Conservation (phyloP, 2,888 invertebrate species). For the Euclidia mi region DNA sequence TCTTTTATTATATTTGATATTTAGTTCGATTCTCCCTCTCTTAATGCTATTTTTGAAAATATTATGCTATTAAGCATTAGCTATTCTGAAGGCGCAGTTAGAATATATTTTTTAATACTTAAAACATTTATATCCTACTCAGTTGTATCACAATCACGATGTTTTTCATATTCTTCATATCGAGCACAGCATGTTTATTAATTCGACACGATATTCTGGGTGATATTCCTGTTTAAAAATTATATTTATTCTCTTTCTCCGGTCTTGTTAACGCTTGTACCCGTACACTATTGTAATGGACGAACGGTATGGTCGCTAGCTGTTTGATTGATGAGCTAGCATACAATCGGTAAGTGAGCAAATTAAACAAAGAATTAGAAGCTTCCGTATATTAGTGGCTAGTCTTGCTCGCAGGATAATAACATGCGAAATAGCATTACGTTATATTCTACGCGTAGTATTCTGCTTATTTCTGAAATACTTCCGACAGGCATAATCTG, state of each 20-base stretch:
- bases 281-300: constrained; percentile 82
- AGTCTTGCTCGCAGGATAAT: constrained; percentile 52
- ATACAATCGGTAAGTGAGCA: constrained; percentile 93
- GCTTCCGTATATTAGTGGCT: constrained; percentile 78
- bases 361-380: constrained; percentile 72
- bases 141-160: constrained; percentile 25
- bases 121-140: constrained; percentile 12
- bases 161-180: constrained; percentile 38
- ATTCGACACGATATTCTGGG: constrained; percentile 68
- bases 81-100: background rate
- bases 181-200: constrained; percentile 84
- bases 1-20: background rate
- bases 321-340: constrained; percentile 96
- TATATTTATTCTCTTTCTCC: constrained; percentile 86
- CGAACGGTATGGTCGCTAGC: constrained; percentile 89
- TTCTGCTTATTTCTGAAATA: constrained; percentile 46
- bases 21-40: constrained; percentile 31
- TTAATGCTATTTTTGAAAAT: constrained; percentile 13
- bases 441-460: constrained; percentile 44
- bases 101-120: constrained; percentile 14
- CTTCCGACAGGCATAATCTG: constrained; percentile 24
- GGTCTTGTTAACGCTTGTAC: constrained; percentile 85
- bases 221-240: constrained; percentile 77
- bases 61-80: constrained; percentile 13
- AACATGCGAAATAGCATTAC: constrained; percentile 42